Evolutionary conservation across 2,888 invertebrate genomes (phyloP), one percentile per base, ranked within the genome.

Genomic region (Euplagia quadripunctaria): DNA sequence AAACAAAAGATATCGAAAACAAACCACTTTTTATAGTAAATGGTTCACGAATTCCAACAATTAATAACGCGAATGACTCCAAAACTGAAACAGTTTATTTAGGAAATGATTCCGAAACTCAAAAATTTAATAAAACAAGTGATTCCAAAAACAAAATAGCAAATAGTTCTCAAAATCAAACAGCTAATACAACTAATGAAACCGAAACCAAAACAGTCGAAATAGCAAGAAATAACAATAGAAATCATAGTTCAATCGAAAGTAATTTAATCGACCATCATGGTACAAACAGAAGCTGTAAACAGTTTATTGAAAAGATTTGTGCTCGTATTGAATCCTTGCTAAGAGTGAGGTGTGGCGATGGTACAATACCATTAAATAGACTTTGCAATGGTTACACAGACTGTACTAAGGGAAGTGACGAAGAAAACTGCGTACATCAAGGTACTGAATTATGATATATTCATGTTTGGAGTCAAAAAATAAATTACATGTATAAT

Each of bases 291-390:
- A 55, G 31, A 49, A 17, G 1, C 14, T 69, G 69, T 31, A 0
- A 46, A 61, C 46, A 46, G 6, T 9, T 43, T 17, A 69, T 61
- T 61, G 46, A 0, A n/a, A 46, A 61, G 1, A 61, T 69, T 61
- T 69, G 69, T 69, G 12, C 20, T 41, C 61, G 20, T 43, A 43
- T 70, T 9, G 20, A n/a, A 43, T 20, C n/a, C 1, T 42, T 43
- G 0, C 52, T 31, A 52, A 64, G 16, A 16, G 42, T 64, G 1
- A 4, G n/a, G 9, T 70, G 70, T 64, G 20, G 43, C 16, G 70
- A 70, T 42, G 70, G 64, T 41, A 70, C 64, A 65, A 31, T 70
- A 70, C 64, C 43, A n/a, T 42, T 70, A 46, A 43, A 43, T 8
- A 41, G 20, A 55, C 64, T 70, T 12, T 70, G 70, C 42, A 20